Percentiles rank a stretch among this genome's conserved stretches.
Evolutionary conservation across 2,888 invertebrate species (phyloP).

Genomic region (Tinea trinotella): DNA sequence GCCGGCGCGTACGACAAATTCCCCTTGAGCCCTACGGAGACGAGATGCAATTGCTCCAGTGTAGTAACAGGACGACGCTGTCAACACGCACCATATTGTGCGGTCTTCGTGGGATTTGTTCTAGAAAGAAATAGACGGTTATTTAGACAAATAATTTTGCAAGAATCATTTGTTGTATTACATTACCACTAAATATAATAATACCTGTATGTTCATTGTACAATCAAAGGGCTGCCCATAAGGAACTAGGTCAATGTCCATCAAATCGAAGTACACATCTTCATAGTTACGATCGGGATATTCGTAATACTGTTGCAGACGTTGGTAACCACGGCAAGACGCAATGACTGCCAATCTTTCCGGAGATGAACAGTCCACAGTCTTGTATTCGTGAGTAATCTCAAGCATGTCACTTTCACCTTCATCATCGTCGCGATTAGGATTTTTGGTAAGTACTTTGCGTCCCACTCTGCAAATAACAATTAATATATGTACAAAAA

Average conservation of each 20-base stretch:
- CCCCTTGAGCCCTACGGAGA: conserved; percentile 74
- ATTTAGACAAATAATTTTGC: neutral
- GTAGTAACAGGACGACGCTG: conserved; percentile 77
- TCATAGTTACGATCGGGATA: conserved; percentile 71
- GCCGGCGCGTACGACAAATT: conserved; percentile 73
- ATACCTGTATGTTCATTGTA: conserved; percentile 75
- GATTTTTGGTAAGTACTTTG: conserved; percentile 77
- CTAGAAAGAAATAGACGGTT: conserved; percentile 30
- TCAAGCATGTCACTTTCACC: conserved; percentile 77
- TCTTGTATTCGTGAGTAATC: conserved; percentile 77
- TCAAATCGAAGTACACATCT: conserved; percentile 76
- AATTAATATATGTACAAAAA: no score
- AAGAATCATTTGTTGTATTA: neutral
- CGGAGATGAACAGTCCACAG: conserved; percentile 73
- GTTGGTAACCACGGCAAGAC: conserved; percentile 75
- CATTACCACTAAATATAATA: neutral
- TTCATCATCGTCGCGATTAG: conserved; percentile 74
- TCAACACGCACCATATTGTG: conserved; percentile 74
- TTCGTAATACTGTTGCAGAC: conserved; percentile 74
- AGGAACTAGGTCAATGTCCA: conserved; percentile 76
- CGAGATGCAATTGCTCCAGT: conserved; percentile 78
- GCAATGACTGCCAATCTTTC: conserved; percentile 78
- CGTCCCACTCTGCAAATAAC: conserved; percentile 74
- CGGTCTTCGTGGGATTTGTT: conserved; percentile 76
- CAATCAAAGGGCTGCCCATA: conserved; percentile 78